A percentile compares a stretch with the other conserved stretches of the same genome.
These are phyloP conservation scores for Theonella swinhoei DNA, from an alignment of 37 sponge, comb jelly and placozoan species.

Conservation along the genomic window DNA sequence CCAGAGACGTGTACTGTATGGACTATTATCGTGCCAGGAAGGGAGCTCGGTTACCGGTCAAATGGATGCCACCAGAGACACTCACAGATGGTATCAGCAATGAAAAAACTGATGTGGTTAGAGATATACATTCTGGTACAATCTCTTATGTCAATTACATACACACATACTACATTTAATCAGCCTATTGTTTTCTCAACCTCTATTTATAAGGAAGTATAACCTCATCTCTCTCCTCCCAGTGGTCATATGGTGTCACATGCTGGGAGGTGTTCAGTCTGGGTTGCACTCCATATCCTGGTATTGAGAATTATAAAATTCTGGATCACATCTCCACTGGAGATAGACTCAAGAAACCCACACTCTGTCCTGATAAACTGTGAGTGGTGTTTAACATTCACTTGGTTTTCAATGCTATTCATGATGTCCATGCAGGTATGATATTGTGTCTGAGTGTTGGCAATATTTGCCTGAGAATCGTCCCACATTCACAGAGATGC, in stretches of 20 bases:
- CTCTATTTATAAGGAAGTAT: too few species aligned
- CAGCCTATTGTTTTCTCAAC: too few species aligned
- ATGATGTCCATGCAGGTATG: neutral
- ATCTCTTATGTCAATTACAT: too few species aligned
- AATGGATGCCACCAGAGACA: neutral
- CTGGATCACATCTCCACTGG: slow-evolving; percentile 16
- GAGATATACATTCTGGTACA: too few species aligned
- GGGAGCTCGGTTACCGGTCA: neutral
- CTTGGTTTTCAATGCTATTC: too few species aligned
- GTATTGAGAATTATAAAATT: slow-evolving; percentile 17
- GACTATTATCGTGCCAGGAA: neutral
- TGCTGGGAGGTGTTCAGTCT: slow-evolving; percentile 50
- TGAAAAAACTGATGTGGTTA: neutral
- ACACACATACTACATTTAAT: too few species aligned
- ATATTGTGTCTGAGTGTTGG: neutral
- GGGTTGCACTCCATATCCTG: slow-evolving; percentile 24
- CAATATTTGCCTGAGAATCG: too few species aligned
- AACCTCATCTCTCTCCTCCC: too few species aligned
- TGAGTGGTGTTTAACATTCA: too few species aligned
- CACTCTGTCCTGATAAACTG: slow-evolving; percentile 2
- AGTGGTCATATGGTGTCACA: slow-evolving; percentile 52
- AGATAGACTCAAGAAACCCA: slow-evolving; percentile 18
- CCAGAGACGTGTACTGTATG: neutral
- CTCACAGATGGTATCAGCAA: neutral
- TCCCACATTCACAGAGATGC: too few species aligned